Evolutionary conservation across 2,797 vertebrate species (phyloP).

Genomic region (Sebastes matsubarae): DNA sequence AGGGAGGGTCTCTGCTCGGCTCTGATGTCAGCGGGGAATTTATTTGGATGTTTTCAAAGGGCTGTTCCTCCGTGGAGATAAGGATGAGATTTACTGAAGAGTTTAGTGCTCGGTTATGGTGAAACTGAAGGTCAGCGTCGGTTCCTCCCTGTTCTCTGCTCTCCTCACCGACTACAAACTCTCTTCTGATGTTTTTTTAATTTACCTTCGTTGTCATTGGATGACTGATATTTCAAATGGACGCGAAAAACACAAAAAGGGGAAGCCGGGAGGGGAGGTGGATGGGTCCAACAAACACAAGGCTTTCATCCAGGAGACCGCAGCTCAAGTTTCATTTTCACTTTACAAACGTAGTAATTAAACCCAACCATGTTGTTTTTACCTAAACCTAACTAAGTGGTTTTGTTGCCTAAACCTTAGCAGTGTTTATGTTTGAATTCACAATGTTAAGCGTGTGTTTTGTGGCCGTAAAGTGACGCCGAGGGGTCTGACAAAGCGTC

Average conservation of each 20-base stretch:
- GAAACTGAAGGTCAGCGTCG: neutral
- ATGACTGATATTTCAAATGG: neutral
- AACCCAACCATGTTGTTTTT: too few species aligned
- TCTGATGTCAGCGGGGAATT: neutral
- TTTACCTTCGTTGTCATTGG: neutral
- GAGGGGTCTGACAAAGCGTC: too few species aligned
- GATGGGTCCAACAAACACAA: too few species aligned
- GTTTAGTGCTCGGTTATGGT: neutral
- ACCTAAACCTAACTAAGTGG: too few species aligned
- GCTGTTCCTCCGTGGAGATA: neutral
- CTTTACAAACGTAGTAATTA: too few species aligned
- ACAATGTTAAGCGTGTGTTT: too few species aligned
- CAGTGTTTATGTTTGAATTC: too few species aligned
- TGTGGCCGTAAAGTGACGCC: too few species aligned
- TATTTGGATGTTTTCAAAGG: constrained; percentile 16
- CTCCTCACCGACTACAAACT: neutral
- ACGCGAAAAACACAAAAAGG: accelerated
- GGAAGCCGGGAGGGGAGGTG: too few species aligned
- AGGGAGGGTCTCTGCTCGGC: neutral
- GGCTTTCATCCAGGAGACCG: too few species aligned
- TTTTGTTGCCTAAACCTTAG: too few species aligned
- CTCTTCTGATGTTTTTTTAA: neutral
- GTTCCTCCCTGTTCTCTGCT: neutral
- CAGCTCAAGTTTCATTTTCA: too few species aligned
- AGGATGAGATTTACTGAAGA: neutral